Evolutionary conservation across 2,797 vertebrate genomes (phyloP).

Genomic region (Xerus rutilus): DNA sequence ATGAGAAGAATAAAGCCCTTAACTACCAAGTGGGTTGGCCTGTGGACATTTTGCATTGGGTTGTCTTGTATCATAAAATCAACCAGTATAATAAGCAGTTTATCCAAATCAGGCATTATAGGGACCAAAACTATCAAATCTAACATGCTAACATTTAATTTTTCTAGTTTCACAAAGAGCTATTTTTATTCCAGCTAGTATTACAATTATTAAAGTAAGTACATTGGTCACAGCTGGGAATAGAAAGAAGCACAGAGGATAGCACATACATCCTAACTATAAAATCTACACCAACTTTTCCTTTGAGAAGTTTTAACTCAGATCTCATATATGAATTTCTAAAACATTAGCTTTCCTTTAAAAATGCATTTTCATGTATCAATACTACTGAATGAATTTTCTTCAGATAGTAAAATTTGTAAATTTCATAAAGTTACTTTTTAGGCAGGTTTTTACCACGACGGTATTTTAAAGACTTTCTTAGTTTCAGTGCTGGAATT

Average conservation of each 20-base stretch:
- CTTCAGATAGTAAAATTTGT: slow-evolving; percentile 47
- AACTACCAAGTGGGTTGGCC: neutral
- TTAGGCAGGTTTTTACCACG: slow-evolving; percentile 19
- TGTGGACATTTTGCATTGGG: neutral
- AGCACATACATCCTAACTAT: too few species aligned
- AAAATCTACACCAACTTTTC: neutral
- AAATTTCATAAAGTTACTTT: slow-evolving; percentile 75
- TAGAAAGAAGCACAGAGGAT: neutral
- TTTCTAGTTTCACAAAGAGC: slow-evolving; percentile 36
- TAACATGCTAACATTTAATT: slow-evolving; percentile 33
- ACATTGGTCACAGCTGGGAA: neutral
- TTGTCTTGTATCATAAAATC: slow-evolving; percentile 35
- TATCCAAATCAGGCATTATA: slow-evolving; percentile 33
- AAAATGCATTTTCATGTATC: neutral
- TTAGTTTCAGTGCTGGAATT: neutral
- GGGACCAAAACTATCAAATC: neutral
- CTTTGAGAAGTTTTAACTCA: neutral
- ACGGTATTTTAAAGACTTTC: neutral
- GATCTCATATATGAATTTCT: neutral
- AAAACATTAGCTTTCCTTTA: slow-evolving; percentile 45
- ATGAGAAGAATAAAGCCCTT: slow-evolving; percentile 20
- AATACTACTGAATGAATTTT: neutral
- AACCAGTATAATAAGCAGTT: slow-evolving; percentile 25
- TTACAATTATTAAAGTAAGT: neutral
- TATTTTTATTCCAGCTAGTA: slow-evolving; percentile 12